Conservation (phyloP, 2,888 invertebrate genomes). For the Drosophila kuntzei region DNA sequence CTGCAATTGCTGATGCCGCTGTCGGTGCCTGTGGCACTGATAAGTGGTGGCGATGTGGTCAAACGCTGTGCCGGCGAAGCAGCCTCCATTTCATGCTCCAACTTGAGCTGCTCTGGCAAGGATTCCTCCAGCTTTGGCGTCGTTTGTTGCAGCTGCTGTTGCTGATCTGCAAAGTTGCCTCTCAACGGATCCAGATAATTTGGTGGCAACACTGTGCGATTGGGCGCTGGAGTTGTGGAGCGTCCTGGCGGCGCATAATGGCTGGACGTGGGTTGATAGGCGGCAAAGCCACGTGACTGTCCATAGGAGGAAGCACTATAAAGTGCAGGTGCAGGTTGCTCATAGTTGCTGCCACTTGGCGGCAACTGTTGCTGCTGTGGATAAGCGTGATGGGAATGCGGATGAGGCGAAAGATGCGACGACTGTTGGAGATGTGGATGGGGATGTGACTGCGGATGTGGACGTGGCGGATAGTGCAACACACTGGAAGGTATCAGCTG, state of each 20-base stretch:
- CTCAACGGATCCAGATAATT: slow-evolving; percentile 67
- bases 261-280: slow-evolving; percentile 51
- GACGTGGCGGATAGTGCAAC: slow-evolving; percentile 79
- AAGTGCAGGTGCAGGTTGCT: slow-evolving; percentile 65
- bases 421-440: background rate
- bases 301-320: slow-evolving; percentile 68
- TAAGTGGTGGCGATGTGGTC: slow-evolving; percentile 79
- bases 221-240: slow-evolving; percentile 70
- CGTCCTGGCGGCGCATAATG: slow-evolving; percentile 67
- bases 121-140: slow-evolving; percentile 62
- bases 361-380: slow-evolving; percentile 36
- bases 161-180: slow-evolving; percentile 59
- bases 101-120: slow-evolving; percentile 38
- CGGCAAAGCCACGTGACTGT: slow-evolving; percentile 60
- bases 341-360: slow-evolving; percentile 43
- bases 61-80: slow-evolving; percentile 59
- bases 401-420: background rate
- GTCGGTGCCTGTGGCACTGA: slow-evolving; percentile 79
- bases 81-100: slow-evolving; percentile 47
- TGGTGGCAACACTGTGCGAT: slow-evolving; percentile 72
- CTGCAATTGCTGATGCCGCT: slow-evolving; percentile 82
- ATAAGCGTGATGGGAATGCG: slow-evolving; percentile 7
- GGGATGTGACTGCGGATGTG: slow-evolving; percentile 27
- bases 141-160: slow-evolving; percentile 27
- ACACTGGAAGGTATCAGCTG: slow-evolving; percentile 81